Conservation (phyloP, 53 echinoderm and acorn worm genomes). For the Antedon mediterranea region DNA sequence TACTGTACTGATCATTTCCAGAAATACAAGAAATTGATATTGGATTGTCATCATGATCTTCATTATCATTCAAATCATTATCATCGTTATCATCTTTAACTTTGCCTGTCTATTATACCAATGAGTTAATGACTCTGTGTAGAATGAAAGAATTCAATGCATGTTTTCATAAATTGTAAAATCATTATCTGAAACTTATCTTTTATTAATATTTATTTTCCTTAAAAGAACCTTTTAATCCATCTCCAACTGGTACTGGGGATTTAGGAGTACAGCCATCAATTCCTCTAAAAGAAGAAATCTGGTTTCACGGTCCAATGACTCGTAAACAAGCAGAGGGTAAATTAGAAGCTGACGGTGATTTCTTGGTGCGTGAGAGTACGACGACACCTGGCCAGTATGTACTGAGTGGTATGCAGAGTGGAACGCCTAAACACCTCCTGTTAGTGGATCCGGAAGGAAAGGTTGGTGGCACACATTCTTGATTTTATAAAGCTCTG, state of each 20-base stretch:
- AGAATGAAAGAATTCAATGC: too few relatives aligned
- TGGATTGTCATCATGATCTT: too few relatives aligned
- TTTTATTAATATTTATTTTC: not conserved
- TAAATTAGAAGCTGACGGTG: conserved; percentile 75
- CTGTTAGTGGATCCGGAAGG: conserved; percentile 87
- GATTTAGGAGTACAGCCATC: not conserved
- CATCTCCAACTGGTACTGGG: conserved; percentile 22
- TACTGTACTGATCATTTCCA: too few relatives aligned
- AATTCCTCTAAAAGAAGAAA: conserved; percentile 44
- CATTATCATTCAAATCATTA: too few relatives aligned
- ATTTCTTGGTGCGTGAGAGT: conserved; percentile 92
- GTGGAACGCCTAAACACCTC: conserved; percentile 80
- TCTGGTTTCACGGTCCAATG: conserved; percentile 98
- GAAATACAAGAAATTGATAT: too few relatives aligned
- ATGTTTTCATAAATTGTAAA: too few relatives aligned
- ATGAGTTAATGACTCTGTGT: too few relatives aligned
- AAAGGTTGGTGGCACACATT: conserved; percentile 42
- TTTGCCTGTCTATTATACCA: too few relatives aligned
- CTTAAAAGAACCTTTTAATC: conserved; percentile 81
- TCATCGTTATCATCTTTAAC: too few relatives aligned
- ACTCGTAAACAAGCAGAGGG: conserved; percentile 80
- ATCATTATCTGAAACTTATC: not conserved
- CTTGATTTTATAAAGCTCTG: not conserved
- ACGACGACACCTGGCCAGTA: conserved; percentile 94
- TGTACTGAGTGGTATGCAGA: conserved; percentile 95